Conservation (phyloP, 2,113 vertebrate species). For the Danionella cerebrum region DNA sequence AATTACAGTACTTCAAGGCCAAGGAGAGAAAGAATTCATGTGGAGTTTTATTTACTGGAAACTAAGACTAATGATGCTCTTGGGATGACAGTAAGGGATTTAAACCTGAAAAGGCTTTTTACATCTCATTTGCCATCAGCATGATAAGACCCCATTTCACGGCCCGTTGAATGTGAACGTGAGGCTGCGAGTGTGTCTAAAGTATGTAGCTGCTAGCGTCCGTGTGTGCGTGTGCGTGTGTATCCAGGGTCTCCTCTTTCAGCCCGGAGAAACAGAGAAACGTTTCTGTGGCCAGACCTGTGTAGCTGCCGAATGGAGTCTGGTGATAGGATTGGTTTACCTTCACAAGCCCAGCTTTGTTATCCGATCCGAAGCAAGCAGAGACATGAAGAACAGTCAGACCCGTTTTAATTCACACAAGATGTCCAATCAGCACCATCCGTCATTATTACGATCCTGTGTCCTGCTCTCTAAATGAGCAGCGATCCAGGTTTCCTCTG, state of each 20-base stretch:
- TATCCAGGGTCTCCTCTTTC: constrained; percentile 45
- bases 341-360: constrained; percentile 52
- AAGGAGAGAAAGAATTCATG: not conserved
- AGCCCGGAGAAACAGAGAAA: constrained; percentile 47
- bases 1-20: constrained; percentile 2
- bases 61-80: constrained; percentile 1
- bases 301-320: constrained; percentile 43
- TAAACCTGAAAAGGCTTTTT: constrained; percentile 16
- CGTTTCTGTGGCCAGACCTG: constrained; percentile 49
- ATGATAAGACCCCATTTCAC: not conserved
- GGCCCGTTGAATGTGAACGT: constrained; percentile 19
- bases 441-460: constrained; percentile 41
- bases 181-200: not conserved
- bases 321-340: constrained; percentile 52
- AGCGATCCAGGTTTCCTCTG: not conserved
- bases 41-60: not conserved
- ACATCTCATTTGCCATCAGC: constrained; percentile 11
- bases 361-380: constrained; percentile 52
- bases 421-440: constrained; percentile 55
- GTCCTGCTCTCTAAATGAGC: not conserved
- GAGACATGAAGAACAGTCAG: constrained; percentile 58
- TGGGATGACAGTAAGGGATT: not conserved
- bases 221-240: constrained; percentile 1
- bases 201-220: not conserved
- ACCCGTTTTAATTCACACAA: constrained; percentile 60